These are phyloP conservation scores for Siniperca scherzeri DNA, from an alignment of 2,797 vertebrate species.

Conservation along the genomic window DNA sequence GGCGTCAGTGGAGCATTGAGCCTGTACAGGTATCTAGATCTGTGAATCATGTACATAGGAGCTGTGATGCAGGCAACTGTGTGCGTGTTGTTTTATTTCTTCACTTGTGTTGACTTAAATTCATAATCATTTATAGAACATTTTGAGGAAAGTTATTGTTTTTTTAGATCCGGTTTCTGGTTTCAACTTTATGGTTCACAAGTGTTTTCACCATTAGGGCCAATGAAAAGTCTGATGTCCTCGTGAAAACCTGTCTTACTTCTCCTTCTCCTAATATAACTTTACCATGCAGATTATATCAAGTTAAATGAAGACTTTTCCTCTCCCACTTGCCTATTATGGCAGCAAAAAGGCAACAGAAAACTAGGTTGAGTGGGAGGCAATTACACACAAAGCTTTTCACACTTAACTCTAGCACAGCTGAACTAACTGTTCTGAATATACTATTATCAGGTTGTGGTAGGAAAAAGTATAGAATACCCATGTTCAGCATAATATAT, in stretches of 20 bases:
- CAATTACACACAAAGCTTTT: conserved; percentile 55
- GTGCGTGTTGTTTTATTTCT: neutral
- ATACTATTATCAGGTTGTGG: conserved; percentile 16
- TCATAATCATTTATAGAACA: neutral
- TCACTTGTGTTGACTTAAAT: neutral
- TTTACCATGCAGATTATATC: conserved; percentile 35
- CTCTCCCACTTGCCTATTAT: conserved; percentile 12
- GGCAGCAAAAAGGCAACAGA: conserved; percentile 21
- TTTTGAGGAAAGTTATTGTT: neutral
- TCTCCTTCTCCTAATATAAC: conserved; percentile 11
- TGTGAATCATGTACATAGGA: conserved; percentile 2
- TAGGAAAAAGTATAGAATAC: conserved; percentile 25
- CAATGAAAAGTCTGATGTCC: conserved; percentile 23
- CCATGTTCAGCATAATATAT: conserved; percentile 21
- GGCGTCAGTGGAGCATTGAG: conserved; percentile 26
- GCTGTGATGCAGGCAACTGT: neutral
- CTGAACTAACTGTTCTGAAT: conserved; percentile 47
- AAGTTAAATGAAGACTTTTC: conserved; percentile 30
- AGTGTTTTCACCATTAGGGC: conserved; percentile 26
- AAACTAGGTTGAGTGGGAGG: conserved; percentile 47
- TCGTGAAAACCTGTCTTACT: conserved; percentile 25
- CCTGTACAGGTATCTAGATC: conserved; percentile 28
- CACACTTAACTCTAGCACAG: conserved; percentile 56
- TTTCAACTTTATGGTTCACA: conserved; percentile 19
- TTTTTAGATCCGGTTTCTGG: conserved; percentile 11